Percentiles rank a stretch among this genome's conserved stretches.
Conservation (phyloP, 2,888 invertebrate genomes). For the Gisinianus flammeolus region DNA sequence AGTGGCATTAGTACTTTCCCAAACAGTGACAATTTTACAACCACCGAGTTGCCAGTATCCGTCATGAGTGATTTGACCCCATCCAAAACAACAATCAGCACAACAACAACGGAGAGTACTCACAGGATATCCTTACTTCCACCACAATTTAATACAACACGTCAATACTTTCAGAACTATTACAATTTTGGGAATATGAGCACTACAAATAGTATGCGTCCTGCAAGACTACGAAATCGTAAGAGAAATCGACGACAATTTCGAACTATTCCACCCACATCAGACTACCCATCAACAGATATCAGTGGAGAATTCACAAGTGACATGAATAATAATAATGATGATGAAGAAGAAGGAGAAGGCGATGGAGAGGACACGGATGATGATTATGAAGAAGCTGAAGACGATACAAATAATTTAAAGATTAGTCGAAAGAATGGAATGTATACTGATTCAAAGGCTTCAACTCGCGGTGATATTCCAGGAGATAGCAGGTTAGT, state of each 20-base stretch:
- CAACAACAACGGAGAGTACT: background rate
- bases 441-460: conserved; percentile 44
- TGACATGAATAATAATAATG: background rate
- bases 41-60: background rate
- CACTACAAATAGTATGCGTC: background rate
- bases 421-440: conserved; percentile 18
- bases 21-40: conserved; percentile 29
- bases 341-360: background rate
- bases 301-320: conserved; percentile 20
- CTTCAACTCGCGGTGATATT: conserved; percentile 56
- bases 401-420: conserved; percentile 40
- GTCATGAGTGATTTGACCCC: background rate
- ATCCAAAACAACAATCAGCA: background rate
- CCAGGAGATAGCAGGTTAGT: too few relatives aligned
- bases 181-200: conserved; percentile 22
- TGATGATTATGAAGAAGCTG: conserved; percentile 39
- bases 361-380: conserved; percentile 11
- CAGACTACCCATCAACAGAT: conserved; percentile 28
- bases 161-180: conserved; percentile 15
- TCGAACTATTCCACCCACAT: background rate
- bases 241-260: conserved; percentile 16
- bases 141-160: background rate
- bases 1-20: background rate
- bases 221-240: background rate
- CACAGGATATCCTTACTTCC: background rate